phyloP scores from a whole-genome alignment of 2,797 vertebrate species.

The Catharus ustulatus region DNA sequence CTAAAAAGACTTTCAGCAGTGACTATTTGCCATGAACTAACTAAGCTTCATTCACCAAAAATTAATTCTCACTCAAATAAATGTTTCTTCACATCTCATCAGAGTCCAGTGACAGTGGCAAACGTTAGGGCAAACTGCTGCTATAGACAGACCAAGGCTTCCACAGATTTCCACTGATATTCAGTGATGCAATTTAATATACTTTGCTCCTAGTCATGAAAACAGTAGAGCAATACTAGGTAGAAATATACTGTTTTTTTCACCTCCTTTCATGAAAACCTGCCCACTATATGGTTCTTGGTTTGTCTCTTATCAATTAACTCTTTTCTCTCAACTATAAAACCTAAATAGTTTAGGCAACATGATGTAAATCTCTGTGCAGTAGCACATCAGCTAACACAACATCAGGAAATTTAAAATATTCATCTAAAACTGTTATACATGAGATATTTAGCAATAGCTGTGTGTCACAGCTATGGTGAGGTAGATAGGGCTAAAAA shows the following conservation, averaged over 20 bases:
- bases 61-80: not conserved
- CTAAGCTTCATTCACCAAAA: not conserved
- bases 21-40: not conserved
- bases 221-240: not conserved
- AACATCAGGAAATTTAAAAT: not conserved
- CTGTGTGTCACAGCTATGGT: not conserved
- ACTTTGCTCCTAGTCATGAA: not conserved
- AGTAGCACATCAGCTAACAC: not conserved
- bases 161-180: not conserved
- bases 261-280: not conserved
- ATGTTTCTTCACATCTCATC: not conserved
- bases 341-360: not conserved
- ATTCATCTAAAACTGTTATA: not conserved
- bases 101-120: not conserved
- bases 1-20: not conserved
- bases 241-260: not conserved
- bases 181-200: not conserved
- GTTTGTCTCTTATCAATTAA: not conserved
- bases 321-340: not conserved
- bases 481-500: too few species aligned
- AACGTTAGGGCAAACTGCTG: not conserved
- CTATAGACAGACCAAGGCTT: not conserved
- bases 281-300: not conserved
- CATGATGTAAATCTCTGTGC: not conserved
- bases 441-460: not conserved